These are phyloP conservation scores for Grammomys surdaster DNA, from an alignment of 2,113 vertebrate genomes.

Conservation along the genomic window DNA sequence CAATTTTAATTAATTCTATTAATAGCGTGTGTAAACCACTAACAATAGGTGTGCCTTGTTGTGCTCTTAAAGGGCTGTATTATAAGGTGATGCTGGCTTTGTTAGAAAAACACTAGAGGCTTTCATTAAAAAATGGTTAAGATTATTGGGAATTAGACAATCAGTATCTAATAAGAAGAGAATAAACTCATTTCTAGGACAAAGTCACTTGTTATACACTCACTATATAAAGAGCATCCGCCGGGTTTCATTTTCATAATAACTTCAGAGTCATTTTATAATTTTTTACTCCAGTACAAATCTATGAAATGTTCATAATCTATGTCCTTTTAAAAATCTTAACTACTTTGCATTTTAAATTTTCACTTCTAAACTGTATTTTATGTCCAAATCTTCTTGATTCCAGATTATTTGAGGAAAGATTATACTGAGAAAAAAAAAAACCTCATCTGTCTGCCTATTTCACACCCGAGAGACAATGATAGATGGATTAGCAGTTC, in stretches of 20 bases:
- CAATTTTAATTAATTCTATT: constrained; percentile 60
- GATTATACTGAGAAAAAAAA: constrained; percentile 9
- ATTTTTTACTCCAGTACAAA: not conserved
- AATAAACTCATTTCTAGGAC: constrained; percentile 46
- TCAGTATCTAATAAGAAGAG: constrained; percentile 29
- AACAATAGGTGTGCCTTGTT: constrained; percentile 11
- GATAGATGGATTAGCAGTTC: not conserved
- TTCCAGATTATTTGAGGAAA: not conserved
- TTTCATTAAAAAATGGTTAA: constrained; percentile 56
- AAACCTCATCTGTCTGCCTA: not conserved
- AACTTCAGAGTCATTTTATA: constrained; percentile 46
- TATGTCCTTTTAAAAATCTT: not conserved
- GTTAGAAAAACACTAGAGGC: constrained; percentile 18
- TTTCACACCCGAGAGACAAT: not conserved
- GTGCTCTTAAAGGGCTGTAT: constrained; percentile 17
- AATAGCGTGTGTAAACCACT: constrained; percentile 45
- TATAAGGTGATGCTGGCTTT: constrained; percentile 23
- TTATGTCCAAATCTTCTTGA: constrained; percentile 19
- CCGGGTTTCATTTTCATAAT: constrained; percentile 21
- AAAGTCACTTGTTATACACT: not conserved
- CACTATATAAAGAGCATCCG: not conserved
- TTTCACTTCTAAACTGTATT: constrained; percentile 50
- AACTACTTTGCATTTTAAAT: constrained; percentile 5
- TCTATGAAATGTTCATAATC: not conserved
- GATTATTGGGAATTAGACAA: not conserved